Percentiles rank a stretch among this genome's conserved stretches.
Conservation (phyloP, 1,140 invertebrate species). For the Diuraphis noxia region DNA sequence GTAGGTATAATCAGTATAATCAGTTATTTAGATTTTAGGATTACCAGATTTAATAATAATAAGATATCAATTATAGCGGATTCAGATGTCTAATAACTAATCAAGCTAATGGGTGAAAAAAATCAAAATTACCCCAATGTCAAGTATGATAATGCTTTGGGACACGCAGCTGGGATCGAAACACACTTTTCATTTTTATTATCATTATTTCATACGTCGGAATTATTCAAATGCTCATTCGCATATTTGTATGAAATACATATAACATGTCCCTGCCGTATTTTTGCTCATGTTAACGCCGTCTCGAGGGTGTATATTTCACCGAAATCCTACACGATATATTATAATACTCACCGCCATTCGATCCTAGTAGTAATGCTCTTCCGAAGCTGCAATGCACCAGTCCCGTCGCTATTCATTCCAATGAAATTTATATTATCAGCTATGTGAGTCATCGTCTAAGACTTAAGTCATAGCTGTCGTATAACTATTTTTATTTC, state of each 20-base stretch:
- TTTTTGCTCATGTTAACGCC: neutral
- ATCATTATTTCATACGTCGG: neutral
- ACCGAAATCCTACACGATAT: neutral
- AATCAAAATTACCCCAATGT: neutral
- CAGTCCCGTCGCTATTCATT: neutral
- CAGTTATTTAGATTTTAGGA: neutral
- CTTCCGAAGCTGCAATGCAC: neutral
- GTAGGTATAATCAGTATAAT: no score
- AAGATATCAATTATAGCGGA: neutral
- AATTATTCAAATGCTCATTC: neutral
- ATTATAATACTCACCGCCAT: neutral
- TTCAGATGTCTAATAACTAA: neutral
- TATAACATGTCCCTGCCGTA: no score
- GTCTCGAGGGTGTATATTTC: neutral
- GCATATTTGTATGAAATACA: no score
- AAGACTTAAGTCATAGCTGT: neutral
- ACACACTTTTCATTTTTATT: neutral
- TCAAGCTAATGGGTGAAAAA: neutral
- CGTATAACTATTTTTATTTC: neutral
- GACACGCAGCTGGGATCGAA: neutral
- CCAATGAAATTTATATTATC: neutral
- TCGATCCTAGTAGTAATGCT: neutral
- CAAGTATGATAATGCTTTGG: neutral
- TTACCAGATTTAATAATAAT: neutral
- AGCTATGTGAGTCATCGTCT: neutral